Evolutionary conservation across 2,797 vertebrate species (phyloP).

Genomic region (Pelodytes ibericus): DNA sequence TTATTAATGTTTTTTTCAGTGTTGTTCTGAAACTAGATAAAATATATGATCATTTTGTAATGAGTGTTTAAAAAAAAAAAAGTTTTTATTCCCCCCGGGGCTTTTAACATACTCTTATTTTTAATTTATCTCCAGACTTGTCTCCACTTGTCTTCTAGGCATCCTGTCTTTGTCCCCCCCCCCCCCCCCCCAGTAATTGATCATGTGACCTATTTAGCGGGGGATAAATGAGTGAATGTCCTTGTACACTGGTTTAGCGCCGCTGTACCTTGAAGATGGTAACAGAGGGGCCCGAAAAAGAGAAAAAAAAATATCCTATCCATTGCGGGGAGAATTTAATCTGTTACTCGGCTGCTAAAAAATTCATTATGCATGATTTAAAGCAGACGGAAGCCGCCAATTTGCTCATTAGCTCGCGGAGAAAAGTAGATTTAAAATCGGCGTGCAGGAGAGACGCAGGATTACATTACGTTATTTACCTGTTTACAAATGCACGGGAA

Average conservation of each 20-base stretch:
- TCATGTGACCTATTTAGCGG: conserved; percentile 28
- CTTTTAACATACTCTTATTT: conserved; percentile 4
- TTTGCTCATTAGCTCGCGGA: conserved; percentile 62
- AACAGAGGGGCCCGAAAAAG: conserved; percentile 15
- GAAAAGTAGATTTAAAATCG: conserved; percentile 62
- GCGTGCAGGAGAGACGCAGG: conserved; percentile 43
- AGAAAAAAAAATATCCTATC: neutral
- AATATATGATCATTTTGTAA: conserved; percentile 4
- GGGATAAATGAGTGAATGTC: conserved; percentile 32
- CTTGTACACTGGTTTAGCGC: neutral
- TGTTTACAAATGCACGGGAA: neutral
- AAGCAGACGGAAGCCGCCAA: conserved; percentile 58
- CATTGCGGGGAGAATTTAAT: conserved; percentile 27
- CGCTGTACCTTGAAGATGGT: conserved; percentile 7
- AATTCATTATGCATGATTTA: conserved; percentile 60
- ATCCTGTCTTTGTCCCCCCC: conserved; percentile 9
- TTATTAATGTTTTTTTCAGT: conserved; percentile 12
- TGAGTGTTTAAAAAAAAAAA: conserved; percentile 4
- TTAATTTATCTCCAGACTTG: conserved; percentile 2
- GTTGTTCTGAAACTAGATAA: neutral
- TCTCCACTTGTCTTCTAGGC: conserved; percentile 10
- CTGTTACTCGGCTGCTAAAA: conserved; percentile 56
- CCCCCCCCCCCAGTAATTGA: conserved; percentile 35
- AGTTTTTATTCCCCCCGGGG: neutral
- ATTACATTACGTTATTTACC: conserved; percentile 27